phyloP scores from a whole-genome alignment of 2,888 invertebrate species.

The Phytoseiulus persimilis region DNA sequence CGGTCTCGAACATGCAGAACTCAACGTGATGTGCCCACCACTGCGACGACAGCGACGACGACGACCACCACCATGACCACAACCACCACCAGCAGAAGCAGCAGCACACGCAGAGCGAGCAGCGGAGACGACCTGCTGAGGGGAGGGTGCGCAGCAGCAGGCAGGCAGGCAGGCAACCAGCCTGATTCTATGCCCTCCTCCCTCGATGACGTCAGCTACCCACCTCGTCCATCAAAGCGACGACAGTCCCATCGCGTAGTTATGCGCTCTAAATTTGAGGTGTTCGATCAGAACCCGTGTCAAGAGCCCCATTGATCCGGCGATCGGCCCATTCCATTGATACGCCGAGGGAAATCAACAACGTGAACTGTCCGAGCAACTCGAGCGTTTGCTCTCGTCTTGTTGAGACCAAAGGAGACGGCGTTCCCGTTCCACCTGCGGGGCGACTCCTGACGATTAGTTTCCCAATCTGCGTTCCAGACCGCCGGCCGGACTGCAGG shows the following conservation, averaged over 20 bases:
- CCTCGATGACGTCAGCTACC: background rate
- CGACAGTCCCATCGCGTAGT: background rate
- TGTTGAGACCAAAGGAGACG: no score
- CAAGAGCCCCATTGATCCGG: no score
- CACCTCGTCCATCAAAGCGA: background rate
- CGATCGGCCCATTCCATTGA: no score
- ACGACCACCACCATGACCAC: background rate
- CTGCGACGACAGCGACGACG: background rate
- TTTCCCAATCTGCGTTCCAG: no score
- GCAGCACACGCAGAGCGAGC: background rate
- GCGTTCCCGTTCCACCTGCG: no score
- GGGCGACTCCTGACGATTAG: no score
- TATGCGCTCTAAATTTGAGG: background rate
- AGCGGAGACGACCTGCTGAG: constrained; percentile 5
- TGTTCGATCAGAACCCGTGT: background rate
- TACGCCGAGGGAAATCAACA: no score
- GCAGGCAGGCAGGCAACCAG: background rate
- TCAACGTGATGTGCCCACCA: background rate
- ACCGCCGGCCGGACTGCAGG: no score
- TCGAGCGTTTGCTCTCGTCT: no score
- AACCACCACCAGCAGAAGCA: background rate
- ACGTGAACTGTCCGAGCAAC: no score
- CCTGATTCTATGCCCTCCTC: background rate
- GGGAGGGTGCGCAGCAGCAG: background rate
- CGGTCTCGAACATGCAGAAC: background rate